Conservation (phyloP, 2,797 vertebrate species). For the Typhlichthys subterraneus region DNA sequence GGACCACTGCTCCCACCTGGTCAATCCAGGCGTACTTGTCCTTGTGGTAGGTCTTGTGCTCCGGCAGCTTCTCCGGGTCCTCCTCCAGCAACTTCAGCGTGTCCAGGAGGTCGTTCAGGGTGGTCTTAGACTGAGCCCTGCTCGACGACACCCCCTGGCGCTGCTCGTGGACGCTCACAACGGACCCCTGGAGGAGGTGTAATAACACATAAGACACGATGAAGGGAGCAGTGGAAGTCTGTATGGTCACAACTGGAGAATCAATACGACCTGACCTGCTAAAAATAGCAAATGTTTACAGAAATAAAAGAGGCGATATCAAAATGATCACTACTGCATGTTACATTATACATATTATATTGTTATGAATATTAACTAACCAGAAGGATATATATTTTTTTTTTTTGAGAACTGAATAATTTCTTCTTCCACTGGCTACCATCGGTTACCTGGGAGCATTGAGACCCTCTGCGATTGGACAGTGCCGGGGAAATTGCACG, state of each 20-base stretch:
- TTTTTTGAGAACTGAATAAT: not conserved
- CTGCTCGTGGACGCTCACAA: constrained; percentile 68
- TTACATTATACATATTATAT: too few relatives aligned
- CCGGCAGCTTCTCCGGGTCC: constrained; percentile 81
- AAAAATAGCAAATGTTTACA: not conserved
- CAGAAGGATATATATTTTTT: too few relatives aligned
- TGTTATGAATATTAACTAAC: too few relatives aligned
- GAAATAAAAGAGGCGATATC: not conserved
- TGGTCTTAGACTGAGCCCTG: constrained; percentile 81
- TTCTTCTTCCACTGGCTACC: not conserved
- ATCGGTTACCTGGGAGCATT: constrained; percentile 68
- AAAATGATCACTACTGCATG: not conserved
- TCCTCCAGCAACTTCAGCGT: constrained; percentile 88
- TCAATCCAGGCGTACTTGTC: constrained; percentile 87
- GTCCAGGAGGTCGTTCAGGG: constrained; percentile 88
- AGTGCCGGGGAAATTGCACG: constrained; percentile 63
- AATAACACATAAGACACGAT: too few relatives aligned
- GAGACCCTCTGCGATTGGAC: constrained; percentile 66
- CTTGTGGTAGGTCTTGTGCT: constrained; percentile 71
- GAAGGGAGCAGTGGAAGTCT: too few relatives aligned
- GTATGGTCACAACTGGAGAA: too few relatives aligned
- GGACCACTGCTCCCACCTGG: constrained; percentile 67
- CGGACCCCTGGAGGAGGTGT: constrained; percentile 54
- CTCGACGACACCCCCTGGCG: constrained; percentile 55
- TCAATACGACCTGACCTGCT: too few relatives aligned